Base-by-base conservation (phyloP, 1,140 invertebrate genomes). In the Tribolium madens region DNA sequence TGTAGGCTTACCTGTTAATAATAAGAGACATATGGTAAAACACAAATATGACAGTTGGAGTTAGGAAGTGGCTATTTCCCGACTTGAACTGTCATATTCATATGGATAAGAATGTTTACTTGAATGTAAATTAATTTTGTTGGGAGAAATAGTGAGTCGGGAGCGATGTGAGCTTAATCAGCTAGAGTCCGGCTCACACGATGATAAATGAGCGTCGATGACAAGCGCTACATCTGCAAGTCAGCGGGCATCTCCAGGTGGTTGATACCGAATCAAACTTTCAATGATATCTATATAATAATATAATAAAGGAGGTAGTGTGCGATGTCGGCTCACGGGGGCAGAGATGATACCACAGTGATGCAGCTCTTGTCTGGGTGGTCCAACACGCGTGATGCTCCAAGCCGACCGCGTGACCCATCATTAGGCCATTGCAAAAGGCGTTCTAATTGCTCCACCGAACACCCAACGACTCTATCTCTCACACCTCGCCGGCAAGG, bases 401-500 rank as follows among this genome's bases (percentile, higher is more conserved):
- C 57, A 69, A 77, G 81, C 80, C 70, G 80, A 74, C 77, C 74
- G 79, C 77, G 76, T 80, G 80, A 81, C 81, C 81, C 80, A 81
- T 83, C 81, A 83, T 83, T 83, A 83, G 79, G 78, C 81, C 79
- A 80, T 80, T 83, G 81, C 81, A 80, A 83, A 83, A 83, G 81
- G 81, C 81, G 81, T 81, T 80, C 81, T 83, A 83, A 83, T 83
- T 83, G 79, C 81, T 78, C 68, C 75, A 42, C 77, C 73, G 80
- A 79, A 82, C 81, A 82, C 81, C 81, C 80, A 79, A 81, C 81
- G 76, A 79, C 80, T 83, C 79, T 79, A 79, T 80, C 77, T 80
- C 81, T 83, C 81, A 73, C 71, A 73, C 71, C 71, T 73, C 47
- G 50, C 31, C 47, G 36, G 36, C 68, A 15, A 7, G 2, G 4